Evolutionary conservation across 1,140 invertebrate species (phyloP).

Genomic region (Macrosteles quadrilineatus): DNA sequence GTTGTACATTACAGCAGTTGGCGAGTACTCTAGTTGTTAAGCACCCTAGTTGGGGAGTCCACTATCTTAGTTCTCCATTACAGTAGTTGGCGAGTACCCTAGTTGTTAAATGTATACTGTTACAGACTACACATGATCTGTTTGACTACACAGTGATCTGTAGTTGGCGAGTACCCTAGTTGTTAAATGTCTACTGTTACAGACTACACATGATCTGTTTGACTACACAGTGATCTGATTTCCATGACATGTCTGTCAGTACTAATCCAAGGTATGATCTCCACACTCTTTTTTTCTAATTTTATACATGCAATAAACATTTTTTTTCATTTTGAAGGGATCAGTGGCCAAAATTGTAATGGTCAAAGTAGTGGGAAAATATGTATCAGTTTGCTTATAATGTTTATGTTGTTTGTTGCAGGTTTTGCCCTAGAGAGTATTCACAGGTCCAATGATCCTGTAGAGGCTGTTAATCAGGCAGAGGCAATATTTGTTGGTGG

Average conservation of each 20-base stretch:
- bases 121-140: too few relatives aligned
- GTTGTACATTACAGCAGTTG: too few relatives aligned
- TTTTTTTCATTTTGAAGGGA: background rate
- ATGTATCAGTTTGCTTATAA: background rate
- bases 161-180: too few relatives aligned
- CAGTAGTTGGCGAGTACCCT: too few relatives aligned
- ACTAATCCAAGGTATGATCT: background rate
- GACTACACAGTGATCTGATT: background rate
- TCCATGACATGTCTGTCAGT: background rate
- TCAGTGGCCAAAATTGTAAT: background rate
- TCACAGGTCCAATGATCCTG: constrained; percentile 56
- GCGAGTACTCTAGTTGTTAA: too few relatives aligned
- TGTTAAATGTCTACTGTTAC: too few relatives aligned
- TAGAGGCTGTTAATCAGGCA: constrained; percentile 59
- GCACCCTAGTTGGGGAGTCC: too few relatives aligned
- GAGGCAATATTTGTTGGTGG: constrained; percentile 79
- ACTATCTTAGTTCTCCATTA: too few relatives aligned
- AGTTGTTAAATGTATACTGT: too few relatives aligned
- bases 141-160: too few relatives aligned
- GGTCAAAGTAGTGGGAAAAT: background rate
- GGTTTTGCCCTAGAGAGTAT: constrained; percentile 63
- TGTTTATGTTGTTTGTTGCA: constrained; percentile 36
- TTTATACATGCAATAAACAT: background rate
- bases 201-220: too few relatives aligned
- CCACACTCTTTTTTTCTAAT: background rate